A percentile compares a stretch with the other conserved stretches of the same genome.
These are phyloP conservation scores for Sphyrna mokarran DNA, from an alignment of 2,113 vertebrate species.

Conservation along the genomic window DNA sequence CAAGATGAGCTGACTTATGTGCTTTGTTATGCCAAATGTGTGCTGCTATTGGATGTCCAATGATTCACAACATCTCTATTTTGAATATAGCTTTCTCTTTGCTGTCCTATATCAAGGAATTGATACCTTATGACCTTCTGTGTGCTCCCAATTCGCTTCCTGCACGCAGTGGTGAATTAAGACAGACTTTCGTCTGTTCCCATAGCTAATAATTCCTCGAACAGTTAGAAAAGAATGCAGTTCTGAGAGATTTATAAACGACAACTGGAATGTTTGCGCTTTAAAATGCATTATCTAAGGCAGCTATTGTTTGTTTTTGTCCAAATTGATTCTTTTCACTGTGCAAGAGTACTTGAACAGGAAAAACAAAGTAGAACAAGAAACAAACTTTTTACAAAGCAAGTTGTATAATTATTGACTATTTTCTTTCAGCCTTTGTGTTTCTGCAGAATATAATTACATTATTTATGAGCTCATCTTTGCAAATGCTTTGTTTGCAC, in stretches of 20 bases:
- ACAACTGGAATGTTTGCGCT: background rate
- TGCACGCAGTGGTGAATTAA: too few relatives aligned
- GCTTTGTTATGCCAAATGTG: background rate
- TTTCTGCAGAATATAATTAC: background rate
- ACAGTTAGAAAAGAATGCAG: too few relatives aligned
- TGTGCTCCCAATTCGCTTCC: too few relatives aligned
- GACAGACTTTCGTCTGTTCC: too few relatives aligned
- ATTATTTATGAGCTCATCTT: background rate
- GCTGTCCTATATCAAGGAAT: background rate
- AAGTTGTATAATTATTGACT: background rate
- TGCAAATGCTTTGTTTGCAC: background rate
- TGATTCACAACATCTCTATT: background rate
- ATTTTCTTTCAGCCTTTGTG: background rate
- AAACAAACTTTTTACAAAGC: too few relatives aligned
- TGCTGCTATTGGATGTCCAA: too few relatives aligned
- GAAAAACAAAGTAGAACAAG: too few relatives aligned
- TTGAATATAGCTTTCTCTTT: background rate
- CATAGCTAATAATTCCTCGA: too few relatives aligned
- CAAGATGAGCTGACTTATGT: background rate
- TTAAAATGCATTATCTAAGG: background rate
- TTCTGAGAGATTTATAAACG: background rate
- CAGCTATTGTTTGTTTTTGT: background rate
- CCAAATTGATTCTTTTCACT: background rate
- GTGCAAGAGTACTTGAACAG: too few relatives aligned
- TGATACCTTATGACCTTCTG: background rate